Conservation (phyloP, 2,113 vertebrate species). For the Todiramphus chloris region DNA sequence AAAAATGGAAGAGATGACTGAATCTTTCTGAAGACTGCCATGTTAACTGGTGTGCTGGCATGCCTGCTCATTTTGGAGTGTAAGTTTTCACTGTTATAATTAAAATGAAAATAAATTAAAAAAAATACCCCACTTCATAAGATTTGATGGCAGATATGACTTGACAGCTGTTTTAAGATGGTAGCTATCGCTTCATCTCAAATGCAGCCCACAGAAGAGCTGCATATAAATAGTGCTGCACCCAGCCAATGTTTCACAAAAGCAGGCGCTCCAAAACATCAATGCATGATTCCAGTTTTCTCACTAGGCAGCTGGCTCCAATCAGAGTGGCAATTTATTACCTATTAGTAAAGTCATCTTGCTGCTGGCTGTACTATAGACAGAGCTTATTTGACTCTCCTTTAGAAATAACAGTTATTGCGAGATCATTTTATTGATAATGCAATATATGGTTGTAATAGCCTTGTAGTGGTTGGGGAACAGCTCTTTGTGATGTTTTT, state of each 20-base stretch:
- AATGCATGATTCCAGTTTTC: not conserved
- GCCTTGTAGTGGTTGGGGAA: not conserved
- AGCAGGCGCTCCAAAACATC: not conserved
- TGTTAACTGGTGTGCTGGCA: not conserved
- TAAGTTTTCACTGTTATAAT: not conserved
- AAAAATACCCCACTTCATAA: not conserved
- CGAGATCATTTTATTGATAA: not conserved
- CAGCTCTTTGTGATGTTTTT: not conserved
- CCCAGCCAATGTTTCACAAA: not conserved
- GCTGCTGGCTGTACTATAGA: slow-evolving; percentile 8
- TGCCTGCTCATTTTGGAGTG: not conserved
- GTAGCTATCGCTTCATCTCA: not conserved
- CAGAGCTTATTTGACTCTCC: slow-evolving; percentile 4
- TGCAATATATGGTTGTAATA: not conserved
- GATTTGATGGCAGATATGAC: not conserved
- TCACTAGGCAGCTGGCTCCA: slow-evolving; percentile 3
- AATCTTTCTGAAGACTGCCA: not conserved
- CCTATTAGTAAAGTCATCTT: slow-evolving; percentile 47
- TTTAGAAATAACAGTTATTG: not conserved
- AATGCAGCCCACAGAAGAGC: not conserved
- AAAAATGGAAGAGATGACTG: not conserved
- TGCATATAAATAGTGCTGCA: not conserved
- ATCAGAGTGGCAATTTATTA: slow-evolving; percentile 42
- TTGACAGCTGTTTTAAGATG: slow-evolving; percentile 13
- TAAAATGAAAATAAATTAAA: not conserved